Conservation (phyloP, 2,113 vertebrate genomes). For the Vombatus ursinus region DNA sequence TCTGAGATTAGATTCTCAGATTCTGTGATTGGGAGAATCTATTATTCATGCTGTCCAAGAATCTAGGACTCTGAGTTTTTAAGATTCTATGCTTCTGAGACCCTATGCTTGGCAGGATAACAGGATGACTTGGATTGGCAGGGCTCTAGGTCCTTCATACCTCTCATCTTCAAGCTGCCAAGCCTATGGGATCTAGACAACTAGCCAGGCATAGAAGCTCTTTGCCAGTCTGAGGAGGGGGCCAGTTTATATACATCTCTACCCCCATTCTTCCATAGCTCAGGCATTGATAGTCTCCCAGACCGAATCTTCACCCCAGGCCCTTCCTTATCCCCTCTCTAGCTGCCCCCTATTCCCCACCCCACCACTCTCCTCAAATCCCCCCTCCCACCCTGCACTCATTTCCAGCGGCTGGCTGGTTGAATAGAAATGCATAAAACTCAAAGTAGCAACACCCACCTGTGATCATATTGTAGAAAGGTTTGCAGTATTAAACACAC, state of each 20-base stretch:
- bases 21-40: background rate
- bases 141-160: slow-evolving; percentile 26
- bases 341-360: rapidly evolving
- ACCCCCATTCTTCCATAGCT: background rate
- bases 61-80: background rate
- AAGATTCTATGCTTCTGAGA: background rate
- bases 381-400: background rate
- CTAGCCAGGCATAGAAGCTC: slow-evolving; percentile 70
- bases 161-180: slow-evolving; percentile 49
- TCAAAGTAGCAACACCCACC: slow-evolving; percentile 32
- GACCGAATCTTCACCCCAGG: background rate
- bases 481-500: slow-evolving; percentile 5
- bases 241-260: slow-evolving; percentile 51
- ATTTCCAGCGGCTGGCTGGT: background rate
- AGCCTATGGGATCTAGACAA: background rate
- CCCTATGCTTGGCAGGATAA: background rate
- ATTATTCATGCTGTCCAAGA: background rate
- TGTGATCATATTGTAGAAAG: background rate
- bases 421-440: slow-evolving; percentile 22
- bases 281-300: slow-evolving; percentile 17
- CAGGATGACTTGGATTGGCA: slow-evolving; percentile 27
- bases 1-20: background rate
- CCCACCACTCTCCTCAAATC: rapidly evolving
- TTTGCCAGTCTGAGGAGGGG: slow-evolving; percentile 49
- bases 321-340: background rate